Conservation (phyloP, 2,113 vertebrate species). For the Leucosticte australis region DNA sequence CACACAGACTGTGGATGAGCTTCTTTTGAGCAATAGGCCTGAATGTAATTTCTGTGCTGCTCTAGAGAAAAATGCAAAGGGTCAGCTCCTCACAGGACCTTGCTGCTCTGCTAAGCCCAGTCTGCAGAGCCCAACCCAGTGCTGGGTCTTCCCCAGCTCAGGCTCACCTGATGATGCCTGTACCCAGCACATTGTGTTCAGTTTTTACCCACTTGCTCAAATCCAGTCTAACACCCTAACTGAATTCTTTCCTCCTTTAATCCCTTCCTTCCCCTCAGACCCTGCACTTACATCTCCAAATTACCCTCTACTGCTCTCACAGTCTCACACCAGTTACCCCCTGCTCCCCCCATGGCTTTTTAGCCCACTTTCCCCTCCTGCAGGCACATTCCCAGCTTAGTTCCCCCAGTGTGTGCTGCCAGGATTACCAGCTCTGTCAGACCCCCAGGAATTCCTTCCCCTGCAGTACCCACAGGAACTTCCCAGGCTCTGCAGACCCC, state of each 20-base stretch:
- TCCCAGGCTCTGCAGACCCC: background rate
- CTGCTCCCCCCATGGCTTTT: background rate
- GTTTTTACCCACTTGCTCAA: background rate
- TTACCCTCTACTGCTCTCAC: background rate
- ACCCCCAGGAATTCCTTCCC: background rate
- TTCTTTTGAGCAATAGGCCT: background rate
- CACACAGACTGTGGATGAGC: background rate
- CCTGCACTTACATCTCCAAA: background rate
- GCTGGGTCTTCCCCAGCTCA: fast-evolving
- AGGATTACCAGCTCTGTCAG: background rate
- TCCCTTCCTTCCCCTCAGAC: background rate
- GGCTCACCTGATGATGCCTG: background rate
- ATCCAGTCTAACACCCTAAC: background rate
- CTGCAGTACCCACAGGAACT: background rate
- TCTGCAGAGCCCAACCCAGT: background rate
- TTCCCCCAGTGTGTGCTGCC: background rate
- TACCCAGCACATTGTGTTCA: background rate
- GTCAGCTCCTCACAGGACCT: background rate
- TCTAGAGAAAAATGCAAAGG: background rate
- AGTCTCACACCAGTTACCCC: background rate
- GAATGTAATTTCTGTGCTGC: background rate
- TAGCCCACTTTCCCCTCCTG: background rate
- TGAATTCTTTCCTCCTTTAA: background rate
- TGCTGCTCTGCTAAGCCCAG: background rate
- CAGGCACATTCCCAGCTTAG: background rate